Evolutionary conservation across 2,113 vertebrate genomes (phyloP), one percentile per base, ranked within the genome.

Genomic region (Austrofundulus limnaeus): DNA sequence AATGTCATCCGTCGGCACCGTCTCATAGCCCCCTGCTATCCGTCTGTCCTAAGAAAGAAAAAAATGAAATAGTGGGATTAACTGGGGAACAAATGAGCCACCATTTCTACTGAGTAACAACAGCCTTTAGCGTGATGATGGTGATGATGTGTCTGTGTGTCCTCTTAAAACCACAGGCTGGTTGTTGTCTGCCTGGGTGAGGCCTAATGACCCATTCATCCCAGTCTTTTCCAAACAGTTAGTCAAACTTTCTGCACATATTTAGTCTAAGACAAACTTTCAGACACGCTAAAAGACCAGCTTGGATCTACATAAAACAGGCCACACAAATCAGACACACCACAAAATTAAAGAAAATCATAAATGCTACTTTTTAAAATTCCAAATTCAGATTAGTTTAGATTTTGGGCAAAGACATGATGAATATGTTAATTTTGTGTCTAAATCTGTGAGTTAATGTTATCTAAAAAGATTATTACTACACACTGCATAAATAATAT

Each of bases 1-100:
- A 83, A 99, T 99, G 82, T 99, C 97, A 72, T 98, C 96, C 0
- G 97, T 99, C 0, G 97, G 97, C 65, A 99, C 97, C 2, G 95
- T 98, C 88, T 99, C 97, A 53, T 99, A 99, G 71, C 97, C 97
- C 31, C 97, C 97, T 41, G 96, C 53, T 81, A 99, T 97, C 25
- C 97, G 92, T 73, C 92, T 95, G 86, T 99, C 97, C 96, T 99
- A 73, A 41, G 24, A 20, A 66, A 20, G 72, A 43, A 21, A 23
- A 42, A 46, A 70, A 67, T 5, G 51, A 65, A 66, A 11, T 25
- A 16, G 64, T 20, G 46, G 70, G 61, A 85, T 57, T 75, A 51
- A 70, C 1, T 24, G 68, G n/a, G 70, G 72, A 79, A 81, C 34
- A 81, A 76, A 84, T 82, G 54, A 84, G 50, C 49, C 28, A 38